Evolutionary conservation across 2,888 invertebrate species (phyloP), one percentile per base, ranked within the genome.

Genomic region (Hartigia nigra): DNA sequence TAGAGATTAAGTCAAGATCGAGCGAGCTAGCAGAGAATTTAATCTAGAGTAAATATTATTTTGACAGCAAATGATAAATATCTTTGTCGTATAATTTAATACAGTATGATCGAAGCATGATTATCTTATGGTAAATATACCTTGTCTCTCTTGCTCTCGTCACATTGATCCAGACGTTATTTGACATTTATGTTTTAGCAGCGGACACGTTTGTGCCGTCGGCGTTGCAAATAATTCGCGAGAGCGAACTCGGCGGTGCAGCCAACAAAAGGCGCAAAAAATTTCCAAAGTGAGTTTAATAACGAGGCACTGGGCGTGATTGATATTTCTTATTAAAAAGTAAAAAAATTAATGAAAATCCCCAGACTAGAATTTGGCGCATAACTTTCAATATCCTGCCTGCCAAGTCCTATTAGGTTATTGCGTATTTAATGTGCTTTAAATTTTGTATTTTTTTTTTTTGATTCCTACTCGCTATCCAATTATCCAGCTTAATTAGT

Each of bases 231-330:
- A 91, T 91, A 80, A 89, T 91, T 75, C 87, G 88, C 32, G 90
- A 91, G 78, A 89, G 89, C 79, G 91, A 91, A 81, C 84, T 90
- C 12, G 88, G 87, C 35, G 86, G 86, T 82, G 87, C 86, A 23
- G 81, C 88, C 69, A 90, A 91, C 82, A 91, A 90, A 83, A 89
- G 90, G 90, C 83, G 87, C 83, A 92, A 92, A 88, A 92, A 92
- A 86, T 88, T 92, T 82, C 90, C 92, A 83, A 92, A 92, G 92
- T 92, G 88, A 91, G 91, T 90, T 77, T 14, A 76, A 55, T 4
- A 55, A 31, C 12, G 72, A 72, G 11, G 31, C 12, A 32, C 31
- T 72, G 5, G 5, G 69, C 31, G 72, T 32, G 31, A 72, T 31
- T 31, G 72, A 72, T 31, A 14, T 32, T 75, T 9, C 34, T 31